A percentile compares a stretch with the other conserved stretches of the same genome.
Conservation (phyloP, 2,113 vertebrate genomes). For the Manacus vitellinus region DNA sequence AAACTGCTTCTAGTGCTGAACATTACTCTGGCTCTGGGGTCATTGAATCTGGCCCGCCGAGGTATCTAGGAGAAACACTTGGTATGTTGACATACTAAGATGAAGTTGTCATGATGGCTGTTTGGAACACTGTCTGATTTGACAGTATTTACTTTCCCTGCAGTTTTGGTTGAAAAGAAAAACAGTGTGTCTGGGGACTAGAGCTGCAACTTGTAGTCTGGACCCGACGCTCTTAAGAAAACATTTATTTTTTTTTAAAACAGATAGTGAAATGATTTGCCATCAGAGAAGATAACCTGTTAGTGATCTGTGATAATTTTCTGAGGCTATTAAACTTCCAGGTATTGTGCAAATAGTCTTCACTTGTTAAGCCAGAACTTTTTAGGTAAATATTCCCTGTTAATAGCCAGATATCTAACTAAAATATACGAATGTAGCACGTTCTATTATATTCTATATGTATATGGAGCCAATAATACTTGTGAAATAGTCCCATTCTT, state of each 20-base stretch:
- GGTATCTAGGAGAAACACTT: slow-evolving; percentile 37
- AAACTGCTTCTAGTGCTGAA: not conserved
- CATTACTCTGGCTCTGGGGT: not conserved
- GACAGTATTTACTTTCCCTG: slow-evolving; percentile 59
- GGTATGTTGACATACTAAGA: slow-evolving; percentile 46
- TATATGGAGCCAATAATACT: not conserved
- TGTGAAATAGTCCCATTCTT: not conserved
- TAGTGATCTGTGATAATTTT: not conserved
- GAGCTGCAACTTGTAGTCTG: slow-evolving; percentile 1
- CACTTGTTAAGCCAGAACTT: not conserved
- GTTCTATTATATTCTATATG: not conserved
- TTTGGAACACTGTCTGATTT: slow-evolving; percentile 41
- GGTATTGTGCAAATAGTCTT: not conserved
- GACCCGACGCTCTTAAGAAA: not conserved
- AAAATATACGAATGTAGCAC: not conserved
- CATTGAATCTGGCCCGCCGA: not conserved
- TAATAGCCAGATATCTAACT: not conserved
- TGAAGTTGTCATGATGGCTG: slow-evolving; percentile 62
- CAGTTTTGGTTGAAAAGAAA: slow-evolving; percentile 32
- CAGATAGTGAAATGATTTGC: not conserved
- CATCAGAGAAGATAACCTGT: not conserved
- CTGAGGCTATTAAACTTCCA: not conserved
- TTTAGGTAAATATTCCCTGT: not conserved
- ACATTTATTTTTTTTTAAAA: not conserved
- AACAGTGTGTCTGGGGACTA: not conserved